These are phyloP conservation scores for Morone saxatilis DNA, from an alignment of 2,113 vertebrate genomes.

Conservation along the genomic window DNA sequence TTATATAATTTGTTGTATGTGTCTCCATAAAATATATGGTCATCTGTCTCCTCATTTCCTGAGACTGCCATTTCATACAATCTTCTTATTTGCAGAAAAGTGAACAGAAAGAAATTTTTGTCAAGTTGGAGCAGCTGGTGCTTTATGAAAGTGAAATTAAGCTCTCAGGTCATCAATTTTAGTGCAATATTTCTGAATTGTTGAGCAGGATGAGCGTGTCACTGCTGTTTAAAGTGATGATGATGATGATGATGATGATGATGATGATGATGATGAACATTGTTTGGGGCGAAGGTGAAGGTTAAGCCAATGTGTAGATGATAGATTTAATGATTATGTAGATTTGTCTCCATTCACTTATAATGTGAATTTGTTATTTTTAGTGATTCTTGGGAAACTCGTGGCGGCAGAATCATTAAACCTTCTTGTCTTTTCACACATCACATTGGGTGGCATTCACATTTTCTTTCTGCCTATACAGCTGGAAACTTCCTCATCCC, in stretches of 20 bases:
- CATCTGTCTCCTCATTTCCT: background rate
- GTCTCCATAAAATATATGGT: background rate
- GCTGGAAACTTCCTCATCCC: constrained; percentile 40
- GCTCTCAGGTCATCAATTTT: background rate
- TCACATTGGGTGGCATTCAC: constrained; percentile 38
- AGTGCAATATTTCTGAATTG: background rate
- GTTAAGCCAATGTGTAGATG: constrained; percentile 16
- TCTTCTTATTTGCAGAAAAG: background rate
- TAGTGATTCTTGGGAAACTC: constrained; percentile 3
- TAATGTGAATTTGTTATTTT: background rate
- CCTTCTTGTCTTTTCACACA: constrained; percentile 21
- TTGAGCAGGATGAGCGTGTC: background rate
- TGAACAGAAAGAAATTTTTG: background rate
- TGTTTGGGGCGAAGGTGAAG: constrained; percentile 4
- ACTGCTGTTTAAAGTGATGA: constrained; percentile 1
- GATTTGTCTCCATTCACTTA: background rate
- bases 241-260: background rate
- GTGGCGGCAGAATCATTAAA: constrained; percentile 30
- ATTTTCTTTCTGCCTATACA: constrained; percentile 34
- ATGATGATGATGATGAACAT: constrained; percentile 7
- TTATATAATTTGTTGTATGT: constrained; percentile 8
- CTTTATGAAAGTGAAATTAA: background rate
- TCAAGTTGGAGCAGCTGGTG: background rate
- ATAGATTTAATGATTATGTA: constrained; percentile 18
- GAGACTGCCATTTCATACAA: background rate